These are phyloP conservation scores for Polydrusus tereticollis DNA, from an alignment of 2,888 invertebrate species.

Conservation along the genomic window DNA sequence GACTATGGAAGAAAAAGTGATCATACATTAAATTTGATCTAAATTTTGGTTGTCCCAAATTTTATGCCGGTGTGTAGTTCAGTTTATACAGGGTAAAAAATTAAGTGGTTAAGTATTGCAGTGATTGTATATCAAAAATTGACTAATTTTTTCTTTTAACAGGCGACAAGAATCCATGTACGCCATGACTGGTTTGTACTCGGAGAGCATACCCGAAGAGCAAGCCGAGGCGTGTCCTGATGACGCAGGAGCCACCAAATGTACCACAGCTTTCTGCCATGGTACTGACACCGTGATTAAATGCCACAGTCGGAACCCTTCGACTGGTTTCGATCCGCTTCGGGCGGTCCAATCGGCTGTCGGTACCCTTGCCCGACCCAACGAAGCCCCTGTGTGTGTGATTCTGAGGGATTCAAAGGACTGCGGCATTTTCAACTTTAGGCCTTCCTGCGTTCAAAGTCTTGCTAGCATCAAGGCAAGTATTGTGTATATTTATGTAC, in stretches of 20 bases:
- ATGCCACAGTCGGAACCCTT: conserved; percentile 87
- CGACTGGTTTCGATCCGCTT: conserved; percentile 80
- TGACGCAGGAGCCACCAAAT: conserved; percentile 51
- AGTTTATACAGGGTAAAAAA: no score
- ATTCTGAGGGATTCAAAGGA: conserved; percentile 79
- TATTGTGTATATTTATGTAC: no score
- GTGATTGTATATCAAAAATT: no score
- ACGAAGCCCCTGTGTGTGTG: conserved; percentile 73
- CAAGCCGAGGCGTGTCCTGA: conserved; percentile 64
- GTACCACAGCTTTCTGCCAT: conserved; percentile 61
- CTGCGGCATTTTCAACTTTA: conserved; percentile 90
- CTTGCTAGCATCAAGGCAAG: conserved; percentile 90
- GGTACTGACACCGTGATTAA: conserved; percentile 70
- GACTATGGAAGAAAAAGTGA: no score
- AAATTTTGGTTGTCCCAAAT: no score
- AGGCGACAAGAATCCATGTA: conserved; percentile 85
- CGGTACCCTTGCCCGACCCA: conserved; percentile 68
- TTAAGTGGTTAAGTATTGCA: no score
- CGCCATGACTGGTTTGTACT: conserved; percentile 88
- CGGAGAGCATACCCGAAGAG: conserved; percentile 77
- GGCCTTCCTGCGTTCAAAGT: conserved; percentile 86
- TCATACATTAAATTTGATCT: no score
- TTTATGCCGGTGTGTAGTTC: no score
- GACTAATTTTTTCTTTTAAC: not conserved
- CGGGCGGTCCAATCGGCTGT: conserved; percentile 72